Base-by-base conservation (phyloP, 2,888 invertebrate genomes). In the Tridacna gigas region DNA sequence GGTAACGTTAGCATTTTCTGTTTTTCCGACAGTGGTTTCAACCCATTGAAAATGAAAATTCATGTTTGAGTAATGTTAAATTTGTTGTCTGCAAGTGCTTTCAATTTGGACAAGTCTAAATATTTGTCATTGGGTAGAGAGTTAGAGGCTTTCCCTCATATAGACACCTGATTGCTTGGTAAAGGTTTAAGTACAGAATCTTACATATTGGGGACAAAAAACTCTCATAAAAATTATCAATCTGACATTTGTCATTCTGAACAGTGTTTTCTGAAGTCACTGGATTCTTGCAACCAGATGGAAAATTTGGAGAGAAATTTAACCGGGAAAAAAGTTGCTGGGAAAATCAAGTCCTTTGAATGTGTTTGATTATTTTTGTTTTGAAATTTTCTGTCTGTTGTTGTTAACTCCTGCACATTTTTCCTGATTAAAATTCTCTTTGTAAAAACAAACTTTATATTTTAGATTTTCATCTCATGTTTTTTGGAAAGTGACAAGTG, bases 351-450 rank as follows among this genome's bases (percentile, higher is more conserved):
- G 15, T 56, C 20, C 11, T 56, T 20, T 56, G 15, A 20, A 56
- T 56, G 56, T 56, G 15, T 56, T 56, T 15, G 37, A 37, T 37
- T 56, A 9, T 56, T 56, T 56, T 56, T 56, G 18, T 20, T 56
- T 56, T 20, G 56, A 56, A 56, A 56, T 20, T 56, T 56, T 56
- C 15, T 56, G 56, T 56, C 20, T 56, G 56, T 56, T 56, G 51
- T 51, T 51, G 15, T 20, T 56, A 56, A 20, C 15, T 20, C 56
- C 15, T 56, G 56, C 37, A 60, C 60, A 3, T 60, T 13, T 63
- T 63, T 63, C 22, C 63, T 63, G 63, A 63, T 63, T 63, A 63
- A 63, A 63, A 22, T 63, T 63, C 63, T 63, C 26, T 25, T 63
- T 25, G 18, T 37, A 37, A 37, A 37, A 37, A 37, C 37, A 37